These are phyloP conservation scores for Nymphalis polychloros DNA, from an alignment of 2,888 invertebrate genomes.

Conservation along the genomic window DNA sequence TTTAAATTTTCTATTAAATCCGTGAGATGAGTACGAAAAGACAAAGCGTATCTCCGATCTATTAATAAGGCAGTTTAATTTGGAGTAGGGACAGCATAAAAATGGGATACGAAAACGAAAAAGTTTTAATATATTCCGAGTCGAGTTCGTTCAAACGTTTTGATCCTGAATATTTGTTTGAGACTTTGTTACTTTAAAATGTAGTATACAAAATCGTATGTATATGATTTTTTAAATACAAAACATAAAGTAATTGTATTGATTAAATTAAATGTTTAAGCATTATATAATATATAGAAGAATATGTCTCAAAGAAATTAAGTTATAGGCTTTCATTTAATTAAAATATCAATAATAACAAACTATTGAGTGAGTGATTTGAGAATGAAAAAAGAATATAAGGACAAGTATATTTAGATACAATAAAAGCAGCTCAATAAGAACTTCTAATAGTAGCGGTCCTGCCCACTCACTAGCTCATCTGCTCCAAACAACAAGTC, in stretches of 20 bases:
- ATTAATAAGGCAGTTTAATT: constrained; percentile 79
- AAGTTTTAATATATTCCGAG: constrained; percentile 41
- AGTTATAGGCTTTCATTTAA: no score
- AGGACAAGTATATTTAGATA: no score
- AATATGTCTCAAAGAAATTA: no score
- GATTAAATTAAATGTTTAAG: neutral
- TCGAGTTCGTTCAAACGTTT: constrained; percentile 23
- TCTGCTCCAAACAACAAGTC: no score
- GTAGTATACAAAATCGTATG: neutral
- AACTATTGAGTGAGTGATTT: no score
- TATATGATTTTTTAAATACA: neutral
- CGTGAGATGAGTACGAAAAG: constrained; percentile 64
- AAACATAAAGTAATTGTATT: neutral
- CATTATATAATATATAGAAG: neutral
- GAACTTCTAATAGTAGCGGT: no score
- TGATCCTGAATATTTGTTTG: constrained; percentile 14
- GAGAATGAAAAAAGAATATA: no score
- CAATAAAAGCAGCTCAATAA: no score
- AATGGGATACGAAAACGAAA: constrained; percentile 35
- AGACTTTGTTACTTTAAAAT: constrained; percentile 7
- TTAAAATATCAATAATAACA: no score
- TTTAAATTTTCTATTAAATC: constrained; percentile 79
- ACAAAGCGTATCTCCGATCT: constrained; percentile 78
- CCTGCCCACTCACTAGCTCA: no score
- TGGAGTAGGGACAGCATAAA: constrained; percentile 50